phyloP scores from a whole-genome alignment of 1,140 invertebrate species.

The Eriosoma lanigerum region DNA sequence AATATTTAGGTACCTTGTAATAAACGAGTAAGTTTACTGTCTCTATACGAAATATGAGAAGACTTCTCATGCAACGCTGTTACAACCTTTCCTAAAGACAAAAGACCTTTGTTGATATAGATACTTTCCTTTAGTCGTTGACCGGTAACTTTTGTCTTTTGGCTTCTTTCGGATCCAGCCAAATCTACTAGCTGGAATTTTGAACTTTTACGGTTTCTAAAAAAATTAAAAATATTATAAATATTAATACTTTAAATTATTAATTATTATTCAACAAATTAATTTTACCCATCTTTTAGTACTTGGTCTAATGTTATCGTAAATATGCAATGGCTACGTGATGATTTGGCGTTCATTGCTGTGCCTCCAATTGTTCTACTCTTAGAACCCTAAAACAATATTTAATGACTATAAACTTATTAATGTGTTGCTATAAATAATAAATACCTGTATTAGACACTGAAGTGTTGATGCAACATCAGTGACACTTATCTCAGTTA shows the following conservation, averaged over 20 bases:
- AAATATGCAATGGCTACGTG: conserved; percentile 89
- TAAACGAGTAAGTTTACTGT: conserved; percentile 88
- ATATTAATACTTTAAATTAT: conserved; percentile 30
- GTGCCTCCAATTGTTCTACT: conserved; percentile 84
- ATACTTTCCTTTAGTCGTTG: conserved; percentile 91
- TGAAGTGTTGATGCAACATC: conserved; percentile 67
- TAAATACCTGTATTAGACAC: conserved; percentile 56
- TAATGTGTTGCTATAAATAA: not conserved
- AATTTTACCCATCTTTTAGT: conserved; percentile 62
- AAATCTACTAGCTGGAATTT: conserved; percentile 89
- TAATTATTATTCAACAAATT: conserved; percentile 3
- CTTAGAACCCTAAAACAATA: conserved; percentile 65
- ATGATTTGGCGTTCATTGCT: conserved; percentile 90
- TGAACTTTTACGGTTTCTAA: conserved; percentile 70
- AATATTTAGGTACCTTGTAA: conserved; percentile 72
- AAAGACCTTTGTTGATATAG: conserved; percentile 88
- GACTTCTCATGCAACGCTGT: conserved; percentile 77
- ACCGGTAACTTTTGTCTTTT: conserved; percentile 88
- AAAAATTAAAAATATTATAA: conserved; percentile 54
- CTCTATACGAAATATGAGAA: conserved; percentile 80
- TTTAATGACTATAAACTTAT: not conserved
- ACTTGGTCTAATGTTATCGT: conserved; percentile 72
- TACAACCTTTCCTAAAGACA: conserved; percentile 92
- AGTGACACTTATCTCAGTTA: conserved; percentile 69
- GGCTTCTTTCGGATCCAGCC: conserved; percentile 89